These are phyloP conservation scores for Antheraea mylitta DNA, from an alignment of 1,140 invertebrate genomes.

Conservation along the genomic window DNA sequence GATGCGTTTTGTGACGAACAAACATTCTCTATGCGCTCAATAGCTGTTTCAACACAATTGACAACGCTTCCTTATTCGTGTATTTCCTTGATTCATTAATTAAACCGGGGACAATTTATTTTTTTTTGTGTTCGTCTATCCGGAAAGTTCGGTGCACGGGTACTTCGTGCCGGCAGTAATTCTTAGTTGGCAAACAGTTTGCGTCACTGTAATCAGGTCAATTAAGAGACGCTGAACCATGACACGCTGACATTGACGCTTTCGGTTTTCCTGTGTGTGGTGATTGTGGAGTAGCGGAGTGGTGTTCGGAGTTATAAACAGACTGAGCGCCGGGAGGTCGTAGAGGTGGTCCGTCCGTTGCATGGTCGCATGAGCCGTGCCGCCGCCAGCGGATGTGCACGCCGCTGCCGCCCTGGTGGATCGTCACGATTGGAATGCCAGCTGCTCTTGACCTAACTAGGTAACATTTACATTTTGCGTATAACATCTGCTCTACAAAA, in stretches of 20 bases:
- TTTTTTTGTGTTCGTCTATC: conserved; percentile 32
- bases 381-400: conserved; percentile 69
- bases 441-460: conserved; percentile 75
- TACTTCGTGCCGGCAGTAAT: conserved; percentile 33
- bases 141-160: conserved; percentile 33
- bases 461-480: conserved; percentile 38
- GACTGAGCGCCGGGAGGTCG: conserved; percentile 22
- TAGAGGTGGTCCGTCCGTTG: conserved; percentile 19
- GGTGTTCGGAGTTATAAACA: conserved; percentile 29
- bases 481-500: conserved; percentile 9
- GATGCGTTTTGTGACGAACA: conserved; percentile 18
- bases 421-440: conserved; percentile 71
- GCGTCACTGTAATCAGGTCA: conserved; percentile 55
- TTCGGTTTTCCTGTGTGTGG: conserved; percentile 38
- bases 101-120: conserved; percentile 32
- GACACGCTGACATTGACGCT: conserved; percentile 56
- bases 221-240: conserved; percentile 53
- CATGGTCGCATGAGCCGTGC: conserved; percentile 48
- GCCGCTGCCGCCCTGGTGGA: conserved; percentile 67
- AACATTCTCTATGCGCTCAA: conserved; percentile 10
- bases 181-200: conserved; percentile 46
- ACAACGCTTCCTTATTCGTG: conserved; percentile 27
- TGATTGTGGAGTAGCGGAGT: conserved; percentile 38
- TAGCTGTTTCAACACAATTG: conserved; percentile 22
- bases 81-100: conserved; percentile 37